phyloP scores from a whole-genome alignment of 2,888 invertebrate genomes.

The Dimorphilus gyrociliatus region DNA sequence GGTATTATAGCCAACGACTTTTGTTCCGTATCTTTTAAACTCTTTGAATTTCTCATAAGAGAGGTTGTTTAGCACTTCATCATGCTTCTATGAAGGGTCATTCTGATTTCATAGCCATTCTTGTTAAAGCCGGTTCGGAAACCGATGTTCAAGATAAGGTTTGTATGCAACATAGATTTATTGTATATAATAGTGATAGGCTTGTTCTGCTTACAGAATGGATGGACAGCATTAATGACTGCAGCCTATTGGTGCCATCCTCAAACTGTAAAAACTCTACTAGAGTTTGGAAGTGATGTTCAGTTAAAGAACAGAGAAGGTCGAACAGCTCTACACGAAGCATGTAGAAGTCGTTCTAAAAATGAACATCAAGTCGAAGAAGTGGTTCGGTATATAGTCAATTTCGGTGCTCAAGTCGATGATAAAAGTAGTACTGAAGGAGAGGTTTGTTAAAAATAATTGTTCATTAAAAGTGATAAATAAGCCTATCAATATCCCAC shows the following conservation, averaged over 20 bases:
- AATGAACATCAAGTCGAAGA: slow-evolving; percentile 22
- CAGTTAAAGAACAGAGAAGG: slow-evolving; percentile 30
- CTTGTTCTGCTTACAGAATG: slow-evolving; percentile 23
- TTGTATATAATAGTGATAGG: no score
- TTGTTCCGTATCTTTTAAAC: slow-evolving; percentile 8
- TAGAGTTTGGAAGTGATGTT: slow-evolving; percentile 25
- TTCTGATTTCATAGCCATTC: slow-evolving; percentile 26
- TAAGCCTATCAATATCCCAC: no score
- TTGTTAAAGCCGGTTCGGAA: slow-evolving; percentile 29
- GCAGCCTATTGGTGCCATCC: slow-evolving; percentile 36
- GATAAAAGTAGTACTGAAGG: slow-evolving; percentile 28
- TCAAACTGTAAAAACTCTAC: slow-evolving; percentile 21
- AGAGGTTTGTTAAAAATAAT: no score
- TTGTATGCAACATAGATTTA: slow-evolving; percentile 2
- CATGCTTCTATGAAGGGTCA: slow-evolving; percentile 38
- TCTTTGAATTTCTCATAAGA: no score
- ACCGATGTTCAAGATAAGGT: slow-evolving; percentile 33
- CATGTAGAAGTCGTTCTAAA: slow-evolving; percentile 26
- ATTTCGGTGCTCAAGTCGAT: slow-evolving; percentile 21
- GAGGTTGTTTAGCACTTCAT: slow-evolving; percentile 32
- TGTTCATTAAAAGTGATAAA: no score
- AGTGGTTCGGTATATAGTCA: slow-evolving; percentile 15
- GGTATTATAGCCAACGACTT: no score
- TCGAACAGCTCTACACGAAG: slow-evolving; percentile 31
- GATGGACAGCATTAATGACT: slow-evolving; percentile 36